Percentiles rank a stretch among this genome's conserved stretches.
These are phyloP conservation scores for Poecilia latipinna DNA, from an alignment of 2,113 vertebrate genomes.

Conservation along the genomic window DNA sequence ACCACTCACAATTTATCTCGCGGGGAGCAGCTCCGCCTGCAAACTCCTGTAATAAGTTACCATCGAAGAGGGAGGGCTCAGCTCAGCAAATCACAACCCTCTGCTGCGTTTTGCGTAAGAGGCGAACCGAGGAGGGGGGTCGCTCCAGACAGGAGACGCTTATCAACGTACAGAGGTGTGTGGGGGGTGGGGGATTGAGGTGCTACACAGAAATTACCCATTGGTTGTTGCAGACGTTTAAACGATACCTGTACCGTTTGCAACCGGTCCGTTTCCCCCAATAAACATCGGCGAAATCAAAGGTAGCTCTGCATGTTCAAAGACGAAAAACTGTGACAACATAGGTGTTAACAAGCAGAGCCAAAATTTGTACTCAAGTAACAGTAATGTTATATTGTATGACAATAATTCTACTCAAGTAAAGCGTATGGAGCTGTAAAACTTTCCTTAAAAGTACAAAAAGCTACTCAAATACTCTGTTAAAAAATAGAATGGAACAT, in stretches of 20 bases:
- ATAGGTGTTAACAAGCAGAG: no score
- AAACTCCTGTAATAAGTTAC: conserved; percentile 74
- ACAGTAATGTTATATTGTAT: no score
- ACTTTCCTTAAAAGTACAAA: neutral
- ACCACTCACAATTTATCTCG: conserved; percentile 73
- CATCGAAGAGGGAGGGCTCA: conserved; percentile 61
- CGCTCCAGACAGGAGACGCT: neutral
- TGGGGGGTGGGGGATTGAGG: no score
- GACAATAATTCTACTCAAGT: neutral
- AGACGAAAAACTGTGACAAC: no score
- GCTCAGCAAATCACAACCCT: conserved; percentile 71
- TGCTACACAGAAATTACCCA: neutral
- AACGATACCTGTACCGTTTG: neutral
- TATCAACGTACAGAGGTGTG: neutral
- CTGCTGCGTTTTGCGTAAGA: conserved; percentile 67
- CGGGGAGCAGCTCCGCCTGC: conserved; percentile 68
- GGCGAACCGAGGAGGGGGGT: conserved; percentile 9
- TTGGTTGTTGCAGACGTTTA: neutral
- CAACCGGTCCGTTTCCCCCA: neutral
- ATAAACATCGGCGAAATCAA: neutral
- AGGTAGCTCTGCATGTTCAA: neutral
- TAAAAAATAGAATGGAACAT: neutral
- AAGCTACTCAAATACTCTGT: neutral
- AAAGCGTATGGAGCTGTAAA: neutral
- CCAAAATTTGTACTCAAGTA: no score